A percentile compares a stretch with the other conserved stretches of the same genome.
Evolutionary conservation across 1,140 invertebrate species (phyloP).

Genomic region (Drosophila kanapiae): DNA sequence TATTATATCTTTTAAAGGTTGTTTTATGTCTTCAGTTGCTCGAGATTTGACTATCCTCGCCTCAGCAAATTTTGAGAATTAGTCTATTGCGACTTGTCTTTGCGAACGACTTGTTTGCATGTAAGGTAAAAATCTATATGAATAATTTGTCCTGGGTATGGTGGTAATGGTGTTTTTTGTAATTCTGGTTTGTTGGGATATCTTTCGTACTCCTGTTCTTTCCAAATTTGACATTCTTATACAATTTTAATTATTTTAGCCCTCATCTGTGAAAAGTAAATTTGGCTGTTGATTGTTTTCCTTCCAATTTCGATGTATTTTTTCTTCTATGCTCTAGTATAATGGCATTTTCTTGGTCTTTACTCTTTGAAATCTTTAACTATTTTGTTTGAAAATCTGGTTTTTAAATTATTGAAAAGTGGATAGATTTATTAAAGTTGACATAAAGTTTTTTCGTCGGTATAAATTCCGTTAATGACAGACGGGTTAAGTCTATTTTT

Average conservation of each 20-base stretch:
- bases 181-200: conserved; percentile 3
- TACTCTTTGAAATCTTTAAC: too few species aligned
- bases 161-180: neutral
- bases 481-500: too few species aligned
- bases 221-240: neutral
- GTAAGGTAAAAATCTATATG: neutral
- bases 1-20: conserved; percentile 15
- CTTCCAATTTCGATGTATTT: neutral
- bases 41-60: conserved; percentile 18
- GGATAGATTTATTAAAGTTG: too few species aligned
- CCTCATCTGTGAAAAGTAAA: conserved; percentile 3
- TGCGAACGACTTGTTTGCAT: neutral
- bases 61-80: conserved; percentile 41
- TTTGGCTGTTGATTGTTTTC: conserved; percentile 2
- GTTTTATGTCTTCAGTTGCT: conserved; percentile 28
- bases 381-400: too few species aligned
- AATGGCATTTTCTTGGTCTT: too few species aligned
- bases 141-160: neutral
- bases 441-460: too few species aligned
- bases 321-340: too few species aligned
- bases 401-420: too few species aligned
- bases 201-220: conserved; percentile 6
- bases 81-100: neutral
- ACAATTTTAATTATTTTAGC: conserved; percentile 7
- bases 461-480: too few species aligned